phyloP scores from a whole-genome alignment of 2,113 vertebrate species.

The Campylomormyrus tamandua region DNA sequence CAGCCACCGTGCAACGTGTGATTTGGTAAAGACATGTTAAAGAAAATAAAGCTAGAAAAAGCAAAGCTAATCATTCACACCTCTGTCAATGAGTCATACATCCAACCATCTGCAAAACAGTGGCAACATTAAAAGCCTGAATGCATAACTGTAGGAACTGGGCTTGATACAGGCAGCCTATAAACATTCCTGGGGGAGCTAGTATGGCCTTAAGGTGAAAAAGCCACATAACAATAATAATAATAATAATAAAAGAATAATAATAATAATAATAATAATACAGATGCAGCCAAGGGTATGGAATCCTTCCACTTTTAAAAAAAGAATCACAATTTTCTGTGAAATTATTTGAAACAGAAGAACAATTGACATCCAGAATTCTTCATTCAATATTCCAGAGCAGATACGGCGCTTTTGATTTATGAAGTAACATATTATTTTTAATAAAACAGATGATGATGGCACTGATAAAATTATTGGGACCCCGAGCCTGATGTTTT shows the following conservation, averaged over 20 bases:
- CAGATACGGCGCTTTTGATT: background rate
- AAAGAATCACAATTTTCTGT: background rate
- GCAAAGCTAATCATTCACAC: background rate
- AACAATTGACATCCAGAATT: background rate
- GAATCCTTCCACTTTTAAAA: background rate
- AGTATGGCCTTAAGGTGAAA: background rate
- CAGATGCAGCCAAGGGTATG: background rate
- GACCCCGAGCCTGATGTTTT: background rate
- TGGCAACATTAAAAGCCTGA: background rate
- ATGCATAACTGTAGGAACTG: background rate
- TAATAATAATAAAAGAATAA: background rate
- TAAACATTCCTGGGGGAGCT: background rate
- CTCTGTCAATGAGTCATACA: background rate
- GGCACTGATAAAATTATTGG: background rate
- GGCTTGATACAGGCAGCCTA: background rate
- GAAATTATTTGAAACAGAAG: background rate
- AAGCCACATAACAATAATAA: background rate
- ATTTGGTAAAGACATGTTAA: background rate
- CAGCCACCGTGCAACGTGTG: background rate
- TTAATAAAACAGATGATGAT: background rate
- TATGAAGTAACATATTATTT: background rate
- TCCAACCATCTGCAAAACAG: background rate
- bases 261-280: background rate
- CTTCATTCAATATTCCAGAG: background rate
- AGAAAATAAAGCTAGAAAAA: background rate